Evolutionary conservation across 2,113 vertebrate genomes (phyloP), one percentile per base, ranked within the genome.

Genomic region (Vireo altiloquus): DNA sequence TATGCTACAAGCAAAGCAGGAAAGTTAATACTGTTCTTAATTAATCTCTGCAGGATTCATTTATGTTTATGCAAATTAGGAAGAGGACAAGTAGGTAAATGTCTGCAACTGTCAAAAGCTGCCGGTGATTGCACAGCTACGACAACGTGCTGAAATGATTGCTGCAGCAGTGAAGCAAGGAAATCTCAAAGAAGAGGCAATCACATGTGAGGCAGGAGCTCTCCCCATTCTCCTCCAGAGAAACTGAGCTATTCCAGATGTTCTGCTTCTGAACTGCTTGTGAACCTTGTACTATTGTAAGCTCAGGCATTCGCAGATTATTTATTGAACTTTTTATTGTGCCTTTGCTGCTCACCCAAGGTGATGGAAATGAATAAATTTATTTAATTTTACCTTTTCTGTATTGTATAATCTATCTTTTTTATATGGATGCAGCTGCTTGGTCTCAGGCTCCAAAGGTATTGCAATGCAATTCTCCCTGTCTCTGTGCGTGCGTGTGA

Each of bases 341-440:
- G 89, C 66, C 28, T 93, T 60, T 95, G 63, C 54, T 90, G 72
- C 61, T 93, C 59, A 87, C 35, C 5, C 39, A 54, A 63, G 71
- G 60, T 82, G 88, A 80, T 52, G 35, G 85, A 90, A 96, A 70
- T 10, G 13, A 90, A 89, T 82, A 91, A 82, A 93, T 93, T 92
- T 68, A 66, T 90, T 80, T 94, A 83, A 85, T 95, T 94, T 90
- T 93, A 71, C 88, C 68, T 56, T 90, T 82, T 88, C 56, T 70
- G 44, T 82, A 75, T 56, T 92, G 76, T 63, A 75, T 75, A 93
- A 90, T 83, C 47, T 77, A 14, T 80, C 63, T 80, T 75, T 82
- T 90, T 89, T 69, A 74, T 86, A 88, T 8, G n/a, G 63, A 91
- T 56, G 81, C 79, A 88, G 78, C 53, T 82, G 46, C 63, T 90